These are phyloP conservation scores for Suricata suricatta DNA, from an alignment of 2,113 vertebrate species.

Conservation along the genomic window DNA sequence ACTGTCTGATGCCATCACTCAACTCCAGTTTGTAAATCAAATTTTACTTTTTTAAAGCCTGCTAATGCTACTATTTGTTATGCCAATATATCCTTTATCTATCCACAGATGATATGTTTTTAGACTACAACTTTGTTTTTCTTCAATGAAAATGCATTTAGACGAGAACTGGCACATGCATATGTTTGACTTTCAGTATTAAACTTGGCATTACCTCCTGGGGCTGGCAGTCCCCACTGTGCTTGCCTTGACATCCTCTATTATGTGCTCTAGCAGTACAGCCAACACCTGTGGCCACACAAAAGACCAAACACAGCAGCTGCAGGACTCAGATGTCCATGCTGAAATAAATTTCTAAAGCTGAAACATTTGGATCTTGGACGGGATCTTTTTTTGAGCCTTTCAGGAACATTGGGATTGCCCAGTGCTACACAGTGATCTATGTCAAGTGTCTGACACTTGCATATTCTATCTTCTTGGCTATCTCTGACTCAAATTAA, in stretches of 20 bases:
- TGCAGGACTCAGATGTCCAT: constrained; percentile 84
- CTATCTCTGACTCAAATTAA: constrained; percentile 5
- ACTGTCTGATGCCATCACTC: not conserved
- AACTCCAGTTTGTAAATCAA: not conserved
- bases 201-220: constrained; percentile 82
- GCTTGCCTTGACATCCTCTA: constrained; percentile 82
- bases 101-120: constrained; percentile 70
- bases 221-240: constrained; percentile 84
- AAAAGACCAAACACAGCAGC: constrained; percentile 85
- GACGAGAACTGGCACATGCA: constrained; percentile 81
- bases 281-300: constrained; percentile 87
- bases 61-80: not conserved
- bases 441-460: not conserved
- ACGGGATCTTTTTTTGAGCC: constrained; percentile 77
- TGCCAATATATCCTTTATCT: constrained; percentile 63
- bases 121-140: constrained; percentile 85
- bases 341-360: constrained; percentile 84
- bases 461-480: not conserved
- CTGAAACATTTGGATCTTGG: constrained; percentile 81
- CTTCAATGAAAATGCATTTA: constrained; percentile 84
- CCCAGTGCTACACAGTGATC: not conserved
- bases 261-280: constrained; percentile 73
- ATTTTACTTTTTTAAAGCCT: constrained; percentile 45
- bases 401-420: constrained; percentile 76
- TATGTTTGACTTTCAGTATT: constrained; percentile 85